phyloP scores from a whole-genome alignment of 2,888 invertebrate species.

The Polylopha cassiicola region DNA sequence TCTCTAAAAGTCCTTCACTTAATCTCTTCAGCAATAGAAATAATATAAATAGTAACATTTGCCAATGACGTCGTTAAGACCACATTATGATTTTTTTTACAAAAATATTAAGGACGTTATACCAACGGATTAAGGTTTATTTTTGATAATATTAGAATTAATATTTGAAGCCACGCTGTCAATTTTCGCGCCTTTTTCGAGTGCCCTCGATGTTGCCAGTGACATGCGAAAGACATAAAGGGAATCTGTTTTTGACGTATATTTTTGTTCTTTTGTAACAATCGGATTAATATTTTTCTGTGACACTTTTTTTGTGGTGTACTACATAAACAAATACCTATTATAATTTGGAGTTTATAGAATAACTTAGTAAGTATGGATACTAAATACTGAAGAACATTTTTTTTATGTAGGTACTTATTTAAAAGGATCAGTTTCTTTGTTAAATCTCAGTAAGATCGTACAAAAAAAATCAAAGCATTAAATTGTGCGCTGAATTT shows the following conservation, averaged over 20 bases:
- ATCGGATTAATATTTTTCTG: slow-evolving; percentile 34
- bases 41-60: slow-evolving; percentile 13
- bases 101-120: slow-evolving; percentile 13
- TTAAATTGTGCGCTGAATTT: too few species aligned
- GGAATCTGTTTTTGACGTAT: slow-evolving; percentile 41
- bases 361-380: too few species aligned
- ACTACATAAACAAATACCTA: too few species aligned
- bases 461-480: too few species aligned
- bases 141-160: slow-evolving; percentile 29
- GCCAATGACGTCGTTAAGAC: slow-evolving; percentile 6
- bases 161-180: slow-evolving; percentile 37
- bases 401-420: too few species aligned
- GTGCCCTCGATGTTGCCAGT: slow-evolving; percentile 62
- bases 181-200: slow-evolving; percentile 58
- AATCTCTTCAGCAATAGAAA: slow-evolving; percentile 9
- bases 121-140: slow-evolving; percentile 18
- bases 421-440: too few species aligned
- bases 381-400: too few species aligned
- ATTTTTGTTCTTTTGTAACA: slow-evolving; percentile 35
- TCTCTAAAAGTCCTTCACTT: slow-evolving; percentile 6
- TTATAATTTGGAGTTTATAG: too few species aligned
- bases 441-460: too few species aligned
- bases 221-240: slow-evolving; percentile 60
- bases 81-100: too few species aligned
- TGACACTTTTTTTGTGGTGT: slow-evolving; percentile 39